phyloP scores from a whole-genome alignment of 2,888 invertebrate genomes.

The Lapara coniferarum region DNA sequence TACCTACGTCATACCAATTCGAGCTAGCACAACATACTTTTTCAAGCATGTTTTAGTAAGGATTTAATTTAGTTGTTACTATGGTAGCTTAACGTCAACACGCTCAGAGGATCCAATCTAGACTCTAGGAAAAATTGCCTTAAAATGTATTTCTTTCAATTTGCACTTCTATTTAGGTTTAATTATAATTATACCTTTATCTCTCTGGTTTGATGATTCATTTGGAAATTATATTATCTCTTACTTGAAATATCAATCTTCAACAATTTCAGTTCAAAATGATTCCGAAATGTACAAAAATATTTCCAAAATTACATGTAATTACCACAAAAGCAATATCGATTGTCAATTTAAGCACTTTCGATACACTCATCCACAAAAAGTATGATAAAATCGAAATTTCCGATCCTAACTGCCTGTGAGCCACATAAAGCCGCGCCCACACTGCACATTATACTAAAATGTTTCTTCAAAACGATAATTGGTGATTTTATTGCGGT shows the following conservation, averaged over 20 bases:
- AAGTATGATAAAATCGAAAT: constrained; percentile 14
- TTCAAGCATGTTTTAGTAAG: too few species aligned
- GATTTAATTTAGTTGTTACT: too few species aligned
- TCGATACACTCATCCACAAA: constrained; percentile 1
- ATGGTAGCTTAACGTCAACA: too few species aligned
- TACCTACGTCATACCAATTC: too few species aligned
- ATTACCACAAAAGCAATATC: constrained; percentile 17
- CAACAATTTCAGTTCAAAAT: background rate
- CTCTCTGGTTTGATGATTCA: too few species aligned
- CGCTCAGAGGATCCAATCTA: too few species aligned
- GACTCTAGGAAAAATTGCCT: too few species aligned
- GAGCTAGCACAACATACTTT: too few species aligned
- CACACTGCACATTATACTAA: constrained; percentile 18
- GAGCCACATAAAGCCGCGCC: constrained; percentile 10
- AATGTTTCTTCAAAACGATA: constrained; percentile 27
- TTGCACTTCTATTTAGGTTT: too few species aligned
- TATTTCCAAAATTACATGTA: background rate
- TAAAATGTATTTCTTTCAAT: too few species aligned
- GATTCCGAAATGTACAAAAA: background rate
- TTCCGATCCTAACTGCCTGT: constrained; percentile 5
- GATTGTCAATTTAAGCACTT: constrained; percentile 3
- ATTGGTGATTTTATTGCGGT: constrained; percentile 27
- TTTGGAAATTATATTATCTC: too few species aligned
- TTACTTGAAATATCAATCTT: background rate
- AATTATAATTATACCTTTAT: too few species aligned